phyloP scores from a whole-genome alignment of 2,797 vertebrate genomes.

The Euthynnus affinis region DNA sequence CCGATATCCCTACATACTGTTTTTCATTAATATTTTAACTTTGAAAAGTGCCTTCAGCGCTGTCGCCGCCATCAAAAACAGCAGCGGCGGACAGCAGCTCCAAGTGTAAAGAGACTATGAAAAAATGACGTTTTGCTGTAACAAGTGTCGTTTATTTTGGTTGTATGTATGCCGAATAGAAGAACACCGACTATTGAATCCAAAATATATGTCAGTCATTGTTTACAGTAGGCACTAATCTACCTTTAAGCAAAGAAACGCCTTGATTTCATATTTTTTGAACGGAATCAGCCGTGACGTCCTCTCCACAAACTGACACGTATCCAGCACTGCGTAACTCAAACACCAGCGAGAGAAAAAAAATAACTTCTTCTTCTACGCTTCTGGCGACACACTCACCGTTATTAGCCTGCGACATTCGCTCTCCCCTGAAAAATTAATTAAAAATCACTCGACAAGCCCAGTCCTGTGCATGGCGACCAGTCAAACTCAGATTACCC shows the following conservation, averaged over 20 bases:
- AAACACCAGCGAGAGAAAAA: slow-evolving; percentile 12
- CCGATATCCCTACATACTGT: rapidly evolving
- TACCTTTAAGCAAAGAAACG: rapidly evolving
- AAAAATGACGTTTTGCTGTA: neutral
- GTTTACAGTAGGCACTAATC: rapidly evolving
- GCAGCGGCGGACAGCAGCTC: neutral
- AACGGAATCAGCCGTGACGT: slow-evolving; percentile 66
- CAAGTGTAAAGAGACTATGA: neutral
- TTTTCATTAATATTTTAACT: slow-evolving; percentile 17
- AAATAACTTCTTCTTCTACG: slow-evolving; percentile 34
- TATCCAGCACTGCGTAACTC: slow-evolving; percentile 55
- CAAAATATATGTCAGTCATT: rapidly evolving
- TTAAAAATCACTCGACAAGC: slow-evolving; percentile 21
- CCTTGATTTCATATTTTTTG: neutral
- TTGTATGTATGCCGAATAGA: slow-evolving; percentile 45
- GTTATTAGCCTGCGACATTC: slow-evolving; percentile 32
- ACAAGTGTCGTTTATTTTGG: rapidly evolving
- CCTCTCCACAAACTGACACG: slow-evolving; percentile 72
- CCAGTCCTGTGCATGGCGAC: slow-evolving; percentile 54
- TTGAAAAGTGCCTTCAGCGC: slow-evolving; percentile 18
- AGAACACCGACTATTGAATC: rapidly evolving
- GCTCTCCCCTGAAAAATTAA: slow-evolving; percentile 12
- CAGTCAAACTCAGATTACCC: slow-evolving; percentile 15
- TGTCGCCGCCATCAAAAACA: neutral
- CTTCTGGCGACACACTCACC: slow-evolving; percentile 56